Conservation (phyloP, 2,888 invertebrate genomes). For the Apamea monoglypha region DNA sequence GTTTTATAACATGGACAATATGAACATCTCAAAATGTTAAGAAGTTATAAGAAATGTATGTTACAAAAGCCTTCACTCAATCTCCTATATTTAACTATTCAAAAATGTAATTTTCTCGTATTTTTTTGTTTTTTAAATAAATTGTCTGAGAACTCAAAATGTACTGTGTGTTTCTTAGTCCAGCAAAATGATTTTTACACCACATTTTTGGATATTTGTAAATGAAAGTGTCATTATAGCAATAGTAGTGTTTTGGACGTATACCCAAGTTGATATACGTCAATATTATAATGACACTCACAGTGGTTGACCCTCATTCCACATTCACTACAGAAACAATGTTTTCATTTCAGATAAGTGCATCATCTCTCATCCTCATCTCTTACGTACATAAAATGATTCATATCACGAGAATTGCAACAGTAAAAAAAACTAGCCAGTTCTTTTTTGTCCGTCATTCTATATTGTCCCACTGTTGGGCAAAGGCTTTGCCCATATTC, state of each 20-base stretch:
- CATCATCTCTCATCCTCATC: background rate
- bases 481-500: too few relatives aligned
- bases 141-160: background rate
- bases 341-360: background rate
- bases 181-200: background rate
- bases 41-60: background rate
- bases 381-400: background rate
- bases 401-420: background rate
- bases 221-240: too few relatives aligned
- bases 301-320: too few relatives aligned
- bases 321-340: background rate
- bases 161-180: background rate
- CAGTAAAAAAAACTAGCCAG: background rate
- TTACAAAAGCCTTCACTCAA: background rate
- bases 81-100: background rate
- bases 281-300: background rate
- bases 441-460: too few relatives aligned
- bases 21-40: too few relatives aligned
- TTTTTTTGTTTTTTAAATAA: background rate
- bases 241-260: background rate
- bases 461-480: too few relatives aligned
- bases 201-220: too few relatives aligned
- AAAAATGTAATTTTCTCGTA: too few relatives aligned
- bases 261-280: background rate
- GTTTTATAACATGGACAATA: background rate